These are phyloP conservation scores for Criorhina ranunculi DNA, from an alignment of 2,888 invertebrate species.

Conservation along the genomic window DNA sequence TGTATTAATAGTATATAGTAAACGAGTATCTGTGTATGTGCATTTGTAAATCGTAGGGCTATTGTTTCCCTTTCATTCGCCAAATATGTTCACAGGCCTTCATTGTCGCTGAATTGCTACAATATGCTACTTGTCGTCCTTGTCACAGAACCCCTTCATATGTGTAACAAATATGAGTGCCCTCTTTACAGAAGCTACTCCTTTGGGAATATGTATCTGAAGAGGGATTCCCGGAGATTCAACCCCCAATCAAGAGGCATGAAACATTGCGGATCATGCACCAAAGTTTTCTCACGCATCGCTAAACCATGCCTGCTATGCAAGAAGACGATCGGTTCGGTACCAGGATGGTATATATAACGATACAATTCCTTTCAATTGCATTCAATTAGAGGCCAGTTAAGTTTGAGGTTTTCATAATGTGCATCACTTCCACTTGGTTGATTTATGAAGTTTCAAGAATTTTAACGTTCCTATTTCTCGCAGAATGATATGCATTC, in stretches of 20 bases:
- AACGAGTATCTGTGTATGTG: background rate
- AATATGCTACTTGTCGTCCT: constrained; percentile 75
- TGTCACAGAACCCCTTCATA: constrained; percentile 68
- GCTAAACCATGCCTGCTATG: constrained; percentile 29
- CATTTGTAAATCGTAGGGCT: background rate
- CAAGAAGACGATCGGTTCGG: constrained; percentile 50
- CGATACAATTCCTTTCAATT: constrained; percentile 69
- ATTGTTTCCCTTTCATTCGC: constrained; percentile 5
- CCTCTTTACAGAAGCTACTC: constrained; percentile 68
- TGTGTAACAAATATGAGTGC: constrained; percentile 71
- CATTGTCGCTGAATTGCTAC: constrained; percentile 53
- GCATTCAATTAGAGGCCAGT: constrained; percentile 73
- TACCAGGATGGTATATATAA: constrained; percentile 43
- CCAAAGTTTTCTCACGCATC: constrained; percentile 73
- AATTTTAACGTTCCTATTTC: constrained; percentile 19
- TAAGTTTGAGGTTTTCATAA: constrained; percentile 65
- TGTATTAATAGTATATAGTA: too few species aligned
- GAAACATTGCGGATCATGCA: constrained; percentile 62
- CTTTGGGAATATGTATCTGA: constrained; percentile 68
- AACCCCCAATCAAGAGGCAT: constrained; percentile 71
- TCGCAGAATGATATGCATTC: constrained; percentile 52
- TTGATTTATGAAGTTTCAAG: constrained; percentile 51
- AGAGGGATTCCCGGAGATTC: constrained; percentile 70
- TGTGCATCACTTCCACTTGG: constrained; percentile 62
- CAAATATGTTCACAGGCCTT: constrained; percentile 36